Conservation (phyloP, 2,113 vertebrate genomes). For the Origma solitaria region DNA sequence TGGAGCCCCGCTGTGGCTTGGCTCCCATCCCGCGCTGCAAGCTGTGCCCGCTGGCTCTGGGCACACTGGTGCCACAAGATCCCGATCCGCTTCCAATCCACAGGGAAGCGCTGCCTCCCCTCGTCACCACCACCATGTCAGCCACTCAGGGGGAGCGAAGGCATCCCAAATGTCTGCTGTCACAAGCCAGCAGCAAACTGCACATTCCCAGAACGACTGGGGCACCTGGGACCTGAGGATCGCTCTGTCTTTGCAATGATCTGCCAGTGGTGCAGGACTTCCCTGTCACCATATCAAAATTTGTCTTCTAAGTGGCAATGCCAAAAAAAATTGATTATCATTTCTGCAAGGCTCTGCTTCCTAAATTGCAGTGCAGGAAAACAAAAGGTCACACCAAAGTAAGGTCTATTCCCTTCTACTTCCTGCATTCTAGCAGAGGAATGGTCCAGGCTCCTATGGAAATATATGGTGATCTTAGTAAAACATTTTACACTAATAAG, state of each 20-base stretch:
- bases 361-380: background rate
- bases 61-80: rapidly evolving
- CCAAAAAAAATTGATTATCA: rapidly evolving
- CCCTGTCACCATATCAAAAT: rapidly evolving
- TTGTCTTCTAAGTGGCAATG: background rate
- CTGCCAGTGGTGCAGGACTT: background rate
- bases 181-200: background rate
- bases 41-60: rapidly evolving
- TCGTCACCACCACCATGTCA: rapidly evolving
- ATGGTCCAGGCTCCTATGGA: background rate
- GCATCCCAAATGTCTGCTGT: rapidly evolving
- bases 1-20: background rate
- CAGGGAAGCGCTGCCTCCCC: rapidly evolving
- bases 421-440: background rate
- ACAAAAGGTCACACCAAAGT: rapidly evolving
- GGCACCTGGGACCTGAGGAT: background rate
- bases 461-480: background rate
- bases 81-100: rapidly evolving
- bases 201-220: background rate
- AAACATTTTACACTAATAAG: background rate
- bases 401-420: background rate
- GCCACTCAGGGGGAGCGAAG: rapidly evolving
- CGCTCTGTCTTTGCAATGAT: background rate
- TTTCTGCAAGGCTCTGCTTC: background rate
- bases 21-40: background rate